Conservation (phyloP, 1,140 invertebrate species). For the Platorchestia sp. region DNA sequence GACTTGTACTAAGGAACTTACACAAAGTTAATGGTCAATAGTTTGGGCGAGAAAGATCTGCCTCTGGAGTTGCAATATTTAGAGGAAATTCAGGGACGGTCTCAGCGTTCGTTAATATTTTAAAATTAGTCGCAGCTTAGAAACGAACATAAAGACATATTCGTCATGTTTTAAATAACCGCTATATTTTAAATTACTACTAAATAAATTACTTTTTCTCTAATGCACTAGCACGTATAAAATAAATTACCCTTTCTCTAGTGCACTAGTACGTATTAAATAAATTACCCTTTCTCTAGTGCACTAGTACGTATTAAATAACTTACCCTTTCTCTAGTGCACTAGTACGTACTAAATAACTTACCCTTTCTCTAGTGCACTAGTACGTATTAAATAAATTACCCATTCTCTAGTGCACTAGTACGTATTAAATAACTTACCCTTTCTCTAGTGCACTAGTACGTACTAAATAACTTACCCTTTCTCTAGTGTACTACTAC, state of each 20-base stretch:
- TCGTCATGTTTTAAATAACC: too few relatives aligned
- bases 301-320: too few relatives aligned
- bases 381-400: not conserved
- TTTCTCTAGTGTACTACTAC: too few relatives aligned
- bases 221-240: too few relatives aligned
- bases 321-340: not conserved
- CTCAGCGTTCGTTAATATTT: not conserved
- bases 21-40: not conserved
- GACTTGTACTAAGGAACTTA: not conserved
- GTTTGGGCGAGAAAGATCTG: not conserved
- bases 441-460: too few relatives aligned
- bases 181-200: too few relatives aligned
- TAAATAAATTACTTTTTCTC: not conserved
- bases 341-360: not conserved
- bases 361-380: not conserved
- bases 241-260: not conserved
- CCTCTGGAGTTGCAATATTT: not conserved
- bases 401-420: not conserved
- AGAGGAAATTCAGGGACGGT: not conserved
- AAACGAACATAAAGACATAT: not conserved
- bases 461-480: not conserved
- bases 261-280: too few relatives aligned
- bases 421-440: not conserved
- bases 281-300: not conserved
- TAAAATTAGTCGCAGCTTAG: not conserved